phyloP scores from a whole-genome alignment of 2,797 vertebrate species.

The Esox masquinongy region DNA sequence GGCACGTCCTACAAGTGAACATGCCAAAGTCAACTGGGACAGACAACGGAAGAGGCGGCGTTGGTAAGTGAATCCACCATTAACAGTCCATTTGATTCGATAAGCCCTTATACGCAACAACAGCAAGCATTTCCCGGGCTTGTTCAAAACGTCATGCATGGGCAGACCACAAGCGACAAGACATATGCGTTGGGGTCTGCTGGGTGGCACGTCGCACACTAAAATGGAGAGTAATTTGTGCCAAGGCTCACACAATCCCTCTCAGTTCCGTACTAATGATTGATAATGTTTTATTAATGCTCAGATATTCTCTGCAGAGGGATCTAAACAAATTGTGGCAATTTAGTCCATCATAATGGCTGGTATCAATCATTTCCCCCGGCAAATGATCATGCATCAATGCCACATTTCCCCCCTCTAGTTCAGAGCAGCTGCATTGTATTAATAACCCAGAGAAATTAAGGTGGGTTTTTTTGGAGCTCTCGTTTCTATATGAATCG shows the following conservation, averaged over 20 bases:
- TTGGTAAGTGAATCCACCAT: slow-evolving; percentile 23
- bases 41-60: too few species aligned
- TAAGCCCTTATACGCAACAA: slow-evolving; percentile 36
- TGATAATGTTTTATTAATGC: slow-evolving; percentile 83
- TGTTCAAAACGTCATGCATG: slow-evolving; percentile 54
- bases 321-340: slow-evolving; percentile 81
- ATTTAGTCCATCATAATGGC: slow-evolving; percentile 69
- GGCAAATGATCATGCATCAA: slow-evolving; percentile 63
- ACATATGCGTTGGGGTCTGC: slow-evolving; percentile 61
- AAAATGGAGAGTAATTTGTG: slow-evolving; percentile 65
- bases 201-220: slow-evolving; percentile 54
- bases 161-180: slow-evolving; percentile 54
- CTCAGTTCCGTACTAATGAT: slow-evolving; percentile 73
- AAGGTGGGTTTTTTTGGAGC: background rate
- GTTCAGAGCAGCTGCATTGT: slow-evolving; percentile 47
- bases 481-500: background rate
- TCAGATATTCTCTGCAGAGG: slow-evolving; percentile 73
- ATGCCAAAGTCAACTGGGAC: slow-evolving; percentile 1
- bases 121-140: slow-evolving; percentile 41
- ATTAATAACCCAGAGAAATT: slow-evolving; percentile 46
- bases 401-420: slow-evolving; percentile 54
- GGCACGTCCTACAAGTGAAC: background rate
- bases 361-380: slow-evolving; percentile 71
- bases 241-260: slow-evolving; percentile 44
- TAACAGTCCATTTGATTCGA: slow-evolving; percentile 31